A percentile compares a stretch with the other conserved stretches of the same genome.
Conservation (phyloP, 2,797 vertebrate genomes). For the Smutsia gigantea region DNA sequence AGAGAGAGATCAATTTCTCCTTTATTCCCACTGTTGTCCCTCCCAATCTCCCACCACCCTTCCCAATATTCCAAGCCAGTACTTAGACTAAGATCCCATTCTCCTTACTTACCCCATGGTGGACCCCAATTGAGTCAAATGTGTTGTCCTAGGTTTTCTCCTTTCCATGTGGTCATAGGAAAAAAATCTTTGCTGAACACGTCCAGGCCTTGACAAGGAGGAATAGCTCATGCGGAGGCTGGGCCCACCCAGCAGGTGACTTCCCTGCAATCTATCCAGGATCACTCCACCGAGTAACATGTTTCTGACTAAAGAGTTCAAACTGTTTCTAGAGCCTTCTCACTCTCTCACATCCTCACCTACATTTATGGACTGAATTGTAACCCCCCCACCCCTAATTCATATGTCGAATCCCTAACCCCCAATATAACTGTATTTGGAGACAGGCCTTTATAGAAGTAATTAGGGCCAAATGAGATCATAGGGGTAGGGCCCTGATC, state of each 20-base stretch:
- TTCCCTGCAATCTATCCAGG: neutral
- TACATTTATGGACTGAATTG: neutral
- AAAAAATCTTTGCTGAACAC: neutral
- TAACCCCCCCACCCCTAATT: neutral
- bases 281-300: neutral
- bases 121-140: neutral
- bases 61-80: neutral
- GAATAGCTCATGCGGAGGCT: accelerated
- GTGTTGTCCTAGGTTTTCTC: neutral
- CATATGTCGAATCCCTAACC: neutral
- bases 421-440: no score
- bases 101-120: neutral
- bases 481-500: no score
- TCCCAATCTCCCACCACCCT: neutral
- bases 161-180: neutral
- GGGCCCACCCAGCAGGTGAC: no score
- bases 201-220: neutral
- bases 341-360: neutral
- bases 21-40: no score
- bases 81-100: neutral
- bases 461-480: neutral
- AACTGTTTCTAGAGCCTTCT: neutral
- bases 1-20: neutral
- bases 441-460: neutral
- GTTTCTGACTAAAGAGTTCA: neutral